Base-by-base conservation (phyloP, 2,888 invertebrate species). In the Drosophila sordidapex region DNA sequence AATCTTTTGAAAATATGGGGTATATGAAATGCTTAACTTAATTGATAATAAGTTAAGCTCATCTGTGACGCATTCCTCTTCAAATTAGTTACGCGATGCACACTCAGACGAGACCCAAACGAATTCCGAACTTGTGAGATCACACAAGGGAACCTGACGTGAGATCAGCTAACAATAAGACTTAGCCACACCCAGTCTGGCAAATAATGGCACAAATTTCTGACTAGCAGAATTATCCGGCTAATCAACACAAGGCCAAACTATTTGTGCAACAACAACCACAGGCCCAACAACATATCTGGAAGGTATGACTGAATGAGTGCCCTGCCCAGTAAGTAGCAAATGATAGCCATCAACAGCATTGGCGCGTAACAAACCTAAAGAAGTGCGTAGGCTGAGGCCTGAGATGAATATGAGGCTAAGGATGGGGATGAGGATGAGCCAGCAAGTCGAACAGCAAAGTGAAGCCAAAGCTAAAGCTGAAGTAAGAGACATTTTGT, bases 341-440 rank as follows among this genome's bases (percentile, higher is more conserved):
- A 70, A 66, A 51, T 72, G 89, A 89, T 87, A 83, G 82, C 71
- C 76, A 85, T 87, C 84, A 78, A 65, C 70, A 61, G 67, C 66
- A 63, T 70, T 71, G 51, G 73, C 46, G 70, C 56, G 51, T 68
- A 72, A 74, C 70, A 73, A 67, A 65, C 66, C 61, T 60, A 64
- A 71, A 73, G 66, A 78, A 85, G 73, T 88, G 90, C 87, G 87
- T 89, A 88, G 87, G 87, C 61, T 56, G 79, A 51, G 62, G 58
- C 77, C 71, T 53, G 36, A 57, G 72, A 63, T 67, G 61, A 57
- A 49, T 52, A 56, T 72, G 67, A 57, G 43, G 59, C n/a, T 36
- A 54, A 49, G 13, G n/a, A 51, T 18, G 51, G n/a, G 48, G 61
- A 59, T 25, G 38, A 64, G 72, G 68, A 67, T 73, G 82, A 75